Evolutionary conservation across 2,797 vertebrate species (phyloP), one percentile per base, ranked within the genome.

Genomic region (Atherinosoma microstoma): DNA sequence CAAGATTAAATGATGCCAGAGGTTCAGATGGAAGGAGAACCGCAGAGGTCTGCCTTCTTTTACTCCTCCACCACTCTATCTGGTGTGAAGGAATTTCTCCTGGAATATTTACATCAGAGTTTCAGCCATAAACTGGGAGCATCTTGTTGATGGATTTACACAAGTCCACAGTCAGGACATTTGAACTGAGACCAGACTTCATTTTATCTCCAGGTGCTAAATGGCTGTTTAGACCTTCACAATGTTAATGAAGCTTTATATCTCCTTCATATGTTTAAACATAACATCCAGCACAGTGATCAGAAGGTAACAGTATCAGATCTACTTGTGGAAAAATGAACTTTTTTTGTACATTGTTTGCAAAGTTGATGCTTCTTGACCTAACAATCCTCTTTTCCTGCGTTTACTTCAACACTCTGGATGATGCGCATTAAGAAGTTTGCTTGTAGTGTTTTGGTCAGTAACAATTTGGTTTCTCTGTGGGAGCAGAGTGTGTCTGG

Each of bases 401-500:
- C 9, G 3, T 47, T 47, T 47, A n/a, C 4, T 51, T 24, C 2
- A 24, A 6, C 24, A 22, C 49, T 24, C 22, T 27, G 10, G 11
- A 13, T 54, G 24, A 2, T 54, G 51, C 12, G 12, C 22, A 53
- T 1, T 4, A 24, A 29, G 3, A 54, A 13, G 8, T 29, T 36
- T 56, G 6, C 22, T 18, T 24, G 16, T 9, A 27, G 24, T 42
- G 2, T 38, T 18, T 40, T 1, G 22, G 12, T 70, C 2, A 0
- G 11, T 54, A 42, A 32, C 27, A 18, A 9, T 24, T n/a, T 22
- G 10, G 0, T 54, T 73, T 59, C 18, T 80, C 16, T 78, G 0
- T 91, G 60, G 53, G 66, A 78, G 0, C 91, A 98, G 97, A 96
- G 93, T 80, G 85, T 97, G 22, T 96, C 96, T 64, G 96, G 96